These are phyloP conservation scores for Gymnarchus niloticus DNA, from an alignment of 2,113 vertebrate genomes.

Conservation along the genomic window DNA sequence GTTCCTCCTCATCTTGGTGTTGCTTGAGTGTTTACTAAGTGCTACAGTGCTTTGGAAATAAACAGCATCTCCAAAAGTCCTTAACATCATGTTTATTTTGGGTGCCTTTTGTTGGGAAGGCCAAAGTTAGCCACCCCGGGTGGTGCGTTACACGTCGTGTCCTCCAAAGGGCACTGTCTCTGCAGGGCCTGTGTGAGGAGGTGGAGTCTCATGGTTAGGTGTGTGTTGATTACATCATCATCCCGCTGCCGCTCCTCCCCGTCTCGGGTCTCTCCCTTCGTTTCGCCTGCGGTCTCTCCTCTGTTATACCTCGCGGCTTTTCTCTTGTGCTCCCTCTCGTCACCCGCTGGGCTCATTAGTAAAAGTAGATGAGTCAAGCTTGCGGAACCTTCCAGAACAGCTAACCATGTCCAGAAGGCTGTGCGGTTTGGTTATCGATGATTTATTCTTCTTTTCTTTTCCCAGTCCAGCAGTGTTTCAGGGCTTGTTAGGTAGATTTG, in stretches of 20 bases:
- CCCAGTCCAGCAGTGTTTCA: neutral
- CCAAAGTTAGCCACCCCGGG: neutral
- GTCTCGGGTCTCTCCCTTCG: neutral
- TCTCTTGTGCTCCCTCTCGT: neutral
- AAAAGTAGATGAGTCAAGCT: neutral
- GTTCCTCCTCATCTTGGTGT: neutral
- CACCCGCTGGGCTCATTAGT: neutral
- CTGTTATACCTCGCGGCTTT: neutral
- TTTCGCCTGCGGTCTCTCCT: neutral
- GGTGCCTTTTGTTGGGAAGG: neutral
- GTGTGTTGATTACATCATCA: constrained; percentile 24
- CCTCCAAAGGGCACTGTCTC: neutral
- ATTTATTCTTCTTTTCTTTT: no score
- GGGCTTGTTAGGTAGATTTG: constrained; percentile 7
- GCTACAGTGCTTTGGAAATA: constrained; percentile 27
- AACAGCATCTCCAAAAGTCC: neutral
- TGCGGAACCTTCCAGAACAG: neutral
- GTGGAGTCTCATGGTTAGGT: neutral
- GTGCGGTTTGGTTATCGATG: neutral
- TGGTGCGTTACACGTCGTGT: neutral
- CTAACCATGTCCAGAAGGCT: neutral
- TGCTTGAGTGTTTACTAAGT: constrained; percentile 14
- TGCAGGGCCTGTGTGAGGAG: neutral
- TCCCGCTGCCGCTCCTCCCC: neutral
- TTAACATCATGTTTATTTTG: no score